Conservation (phyloP, 2,797 vertebrate species). For the Coilia nasus region DNA sequence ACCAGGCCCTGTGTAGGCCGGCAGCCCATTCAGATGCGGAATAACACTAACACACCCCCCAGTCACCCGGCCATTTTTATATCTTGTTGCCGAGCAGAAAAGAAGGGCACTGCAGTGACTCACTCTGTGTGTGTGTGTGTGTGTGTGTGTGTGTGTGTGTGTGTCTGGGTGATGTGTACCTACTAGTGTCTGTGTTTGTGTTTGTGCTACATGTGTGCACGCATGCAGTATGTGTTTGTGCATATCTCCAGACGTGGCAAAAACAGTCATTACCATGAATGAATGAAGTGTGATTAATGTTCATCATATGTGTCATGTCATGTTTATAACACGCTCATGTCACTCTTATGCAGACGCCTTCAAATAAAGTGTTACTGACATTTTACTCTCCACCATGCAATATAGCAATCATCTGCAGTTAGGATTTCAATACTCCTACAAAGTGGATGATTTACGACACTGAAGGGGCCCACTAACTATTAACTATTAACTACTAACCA, state of each 20-base stretch:
- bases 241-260: no score
- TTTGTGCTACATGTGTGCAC: neutral
- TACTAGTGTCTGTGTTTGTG: neutral
- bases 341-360: no score
- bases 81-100: neutral
- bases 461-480: no score
- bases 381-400: no score
- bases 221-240: no score
- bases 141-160: neutral
- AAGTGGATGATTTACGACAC: no score
- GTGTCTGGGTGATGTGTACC: neutral
- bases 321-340: no score
- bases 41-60: neutral
- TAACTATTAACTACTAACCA: no score
- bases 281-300: constrained; percentile 42
- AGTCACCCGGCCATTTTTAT: neutral
- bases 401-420: no score
- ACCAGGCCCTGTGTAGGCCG: neutral
- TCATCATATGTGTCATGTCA: no score
- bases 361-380: no score
- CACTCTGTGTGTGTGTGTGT: neutral
- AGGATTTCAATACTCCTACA: no score
- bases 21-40: neutral
- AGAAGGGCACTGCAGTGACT: neutral
- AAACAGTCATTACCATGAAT: constrained; percentile 60